Evolutionary conservation across 2,797 vertebrate species (phyloP), one percentile per base, ranked within the genome.

Genomic region (Choloepus didactylus): DNA sequence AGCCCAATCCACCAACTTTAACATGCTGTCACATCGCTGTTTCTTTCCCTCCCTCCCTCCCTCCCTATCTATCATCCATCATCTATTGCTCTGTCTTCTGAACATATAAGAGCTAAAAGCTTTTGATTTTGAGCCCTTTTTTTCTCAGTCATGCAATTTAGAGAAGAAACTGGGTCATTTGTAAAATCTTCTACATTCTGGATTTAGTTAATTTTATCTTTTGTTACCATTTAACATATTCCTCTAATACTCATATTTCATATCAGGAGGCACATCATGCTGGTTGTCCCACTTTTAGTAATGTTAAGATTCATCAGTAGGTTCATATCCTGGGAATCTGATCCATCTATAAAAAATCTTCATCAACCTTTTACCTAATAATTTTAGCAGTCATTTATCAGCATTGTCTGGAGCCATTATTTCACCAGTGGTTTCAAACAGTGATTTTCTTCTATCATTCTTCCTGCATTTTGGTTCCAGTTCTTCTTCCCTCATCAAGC

Each of bases 211-310:
- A 96, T 62, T 62, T 44, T 75, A 84, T 91, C 35, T 9, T 66
- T 72, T 73, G 31, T 54, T 73, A 66, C 76, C 38, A 51, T 75
- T 88, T 75, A 85, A 79, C 62, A 84, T 6, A 16, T 76, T 88
- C 31, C 16, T 91, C 19, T 77, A 66, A 25, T 27, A 29, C 29
- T 6, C 62, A 77, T 29, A 94, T 89, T 70, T 81, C n/a, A 21
- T 11, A 72, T 81, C 59, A 21, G 69, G 35, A 67, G n/a, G 27
- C 31, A 73, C 27, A 56, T 56, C 82, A 69, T 35, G 29, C 66
- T 49, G 87, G 31, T 29, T n/a, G n/a, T 67, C n/a, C 41, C 75
- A 83, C 56, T 84, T 95, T 93, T 54, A 89, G 56, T 77, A 69
- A 82, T 54, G 15, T 87, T 87, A 85, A 88, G 9, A 62, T 85